A percentile compares a stretch with the other conserved stretches of the same genome.
These are phyloP conservation scores for Cricetomys ansorgei DNA, from an alignment of 2,113 vertebrate genomes.

Conservation along the genomic window DNA sequence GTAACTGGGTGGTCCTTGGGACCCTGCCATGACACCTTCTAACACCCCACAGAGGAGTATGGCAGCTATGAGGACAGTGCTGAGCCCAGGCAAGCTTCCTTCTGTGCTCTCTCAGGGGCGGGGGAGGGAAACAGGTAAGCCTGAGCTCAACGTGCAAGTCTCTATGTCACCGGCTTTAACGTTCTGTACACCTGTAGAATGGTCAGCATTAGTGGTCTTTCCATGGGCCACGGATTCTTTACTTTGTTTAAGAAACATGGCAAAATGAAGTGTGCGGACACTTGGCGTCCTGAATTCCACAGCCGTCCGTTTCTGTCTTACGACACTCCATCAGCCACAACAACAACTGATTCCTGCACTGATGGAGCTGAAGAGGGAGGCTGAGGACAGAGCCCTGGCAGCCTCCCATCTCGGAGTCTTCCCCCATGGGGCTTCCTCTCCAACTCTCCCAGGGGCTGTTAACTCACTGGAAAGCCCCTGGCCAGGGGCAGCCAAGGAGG, in stretches of 20 bases:
- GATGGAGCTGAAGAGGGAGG: background rate
- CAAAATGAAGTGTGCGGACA: background rate
- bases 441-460: background rate
- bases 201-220: background rate
- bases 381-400: background rate
- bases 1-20: too few relatives aligned
- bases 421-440: background rate
- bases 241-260: background rate
- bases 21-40: too few relatives aligned
- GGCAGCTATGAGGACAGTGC: background rate
- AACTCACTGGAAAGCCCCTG: conserved; percentile 34
- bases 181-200: background rate
- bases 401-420: background rate
- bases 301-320: background rate
- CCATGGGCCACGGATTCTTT: background rate
- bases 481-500: background rate
- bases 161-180: background rate
- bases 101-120: background rate
- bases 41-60: background rate
- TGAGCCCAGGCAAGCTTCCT: background rate
- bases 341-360: background rate
- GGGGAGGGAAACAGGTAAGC: background rate
- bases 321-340: background rate
- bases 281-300: background rate
- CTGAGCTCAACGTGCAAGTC: background rate